Base-by-base conservation (phyloP, 2,888 invertebrate genomes). In the Julus scandinavius region DNA sequence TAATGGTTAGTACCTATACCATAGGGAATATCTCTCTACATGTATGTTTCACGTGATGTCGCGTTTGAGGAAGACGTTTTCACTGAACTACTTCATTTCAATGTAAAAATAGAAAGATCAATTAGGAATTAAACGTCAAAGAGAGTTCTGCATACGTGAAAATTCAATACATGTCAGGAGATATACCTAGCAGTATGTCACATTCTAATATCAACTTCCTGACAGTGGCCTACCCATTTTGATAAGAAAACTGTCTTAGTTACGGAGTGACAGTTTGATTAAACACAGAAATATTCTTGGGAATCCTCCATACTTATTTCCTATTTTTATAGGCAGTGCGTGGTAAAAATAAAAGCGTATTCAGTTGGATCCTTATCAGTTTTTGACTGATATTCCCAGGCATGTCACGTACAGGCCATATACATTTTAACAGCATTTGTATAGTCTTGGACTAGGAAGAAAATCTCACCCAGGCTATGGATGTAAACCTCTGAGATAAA, bases 171-270 rank as follows among this genome's bases (percentile, higher is more conserved):
- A 38, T 80, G 80, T 80, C 80, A 80, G 80, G 38, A 29, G 80
- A 80, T 54, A 50, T 72, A 80, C 29, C 80, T 38, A 38, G 38
- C 80, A 40, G 11, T 15, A 4, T 80, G 80, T 80, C 80, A 80
- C 38, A 80, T 38, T 38, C 80, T 80, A 80, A 80, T 80, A 80
- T 80, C 38, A 38, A 38, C 80, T 80, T 38, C 4, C 11, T 80
- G 38, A 80, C 13, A 29, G 29, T 72, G 72, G 72, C 72, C 38
- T 72, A 29, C 72, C 29, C 72, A 72, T 72, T 72, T 80, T 40
- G 80, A 80, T 80, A 80, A 80, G 80, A 80, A 80, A 80, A 80
- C 80, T 80, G 80, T 80, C 80, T 80, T 80, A 80, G 80, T 80
- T 80, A 80, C 38, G 80, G 80, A 80, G 38, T 80, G 80, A 80